Base-by-base conservation (phyloP, 2,113 vertebrate genomes). In the Centrocercus urophasianus region DNA sequence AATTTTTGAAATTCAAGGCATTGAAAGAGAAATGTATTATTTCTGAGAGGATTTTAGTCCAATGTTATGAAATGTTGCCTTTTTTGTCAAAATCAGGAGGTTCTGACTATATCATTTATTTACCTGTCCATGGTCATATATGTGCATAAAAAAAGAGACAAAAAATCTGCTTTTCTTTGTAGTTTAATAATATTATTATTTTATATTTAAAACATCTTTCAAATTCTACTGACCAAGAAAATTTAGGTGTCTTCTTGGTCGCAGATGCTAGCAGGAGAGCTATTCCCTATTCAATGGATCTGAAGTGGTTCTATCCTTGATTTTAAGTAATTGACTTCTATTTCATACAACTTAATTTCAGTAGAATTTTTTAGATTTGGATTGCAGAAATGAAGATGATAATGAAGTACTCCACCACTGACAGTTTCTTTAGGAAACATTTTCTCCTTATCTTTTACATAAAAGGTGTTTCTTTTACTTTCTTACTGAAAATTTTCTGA, bases 301-400 rank as follows among this genome's bases (percentile, higher is more conserved):
- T 60, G 38, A 56, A 88, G 17, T 6, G 64, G 32, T 77, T 93
- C 91, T 93, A 73, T 71, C 75, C 76, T 71, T 95, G 66, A 93
- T 89, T 91, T 88, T 66, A 83, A 89, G 50, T 28, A 42, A 85
- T 73, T 74, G 70, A 76, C 86, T 92, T 86, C 75, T 71, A 32
- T 56, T 92, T 88, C 61, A 27, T 76, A 76, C 47, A 90, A 47
- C 38, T 77, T 93, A 93, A 95, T 89, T 95, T 89, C 32, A n/a
- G 64, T 36, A 2, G 5, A 56, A 56, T 60, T 78, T 88, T 89
- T 91, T 28, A 88, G 45, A 83, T 85, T 91, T 92, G 88, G 34
- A 74, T 43, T 86, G 38, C 1, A 1, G 15, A 77, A 47, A 74
- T 80, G 64, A 36, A 89, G 88, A 89, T 54, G 0, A 80, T 71